Evolutionary conservation across 2,888 invertebrate genomes (phyloP), one percentile per base, ranked within the genome.

Genomic region (Acheta domesticus): DNA sequence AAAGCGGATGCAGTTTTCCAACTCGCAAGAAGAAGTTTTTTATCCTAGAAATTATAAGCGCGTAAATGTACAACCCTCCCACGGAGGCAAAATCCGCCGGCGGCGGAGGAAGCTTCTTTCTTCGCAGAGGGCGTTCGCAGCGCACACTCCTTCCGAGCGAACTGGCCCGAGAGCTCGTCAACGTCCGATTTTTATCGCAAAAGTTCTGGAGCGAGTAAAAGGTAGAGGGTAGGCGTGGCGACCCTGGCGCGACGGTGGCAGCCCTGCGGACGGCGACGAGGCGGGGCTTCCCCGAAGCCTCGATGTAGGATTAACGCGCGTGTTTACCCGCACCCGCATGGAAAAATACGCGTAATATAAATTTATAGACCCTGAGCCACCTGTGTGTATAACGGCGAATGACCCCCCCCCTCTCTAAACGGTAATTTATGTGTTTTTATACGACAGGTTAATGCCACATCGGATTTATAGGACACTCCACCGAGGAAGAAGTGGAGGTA

Each of bases 261-360:
- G 62, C 62, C 62, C 62, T 62, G 62, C 14, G 16, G 14, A n/a
- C 62, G 14, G 62, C 62, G 62, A 62, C 62, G 62, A 62, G 16
- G 14, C 62, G 16, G 62, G 62, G n/a, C 62, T 62, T 62, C 62
- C 62, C 62, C 36, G 36, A 36, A 36, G 36, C 36, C 62, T 62
- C 62, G 62, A 62, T 62, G n/a, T 12, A n/a, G 62, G 62, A 62
- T 62, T 62, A 62, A 62, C 62, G 62, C 62, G n/a, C 62, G n/a
- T 62, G 62, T 62, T 62, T 62, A 62, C 62, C 62, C 14, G 16
- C 16, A n/a, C 62, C 62, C 14, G 16, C 16, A 62, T 14, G 62
- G n/a, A 62, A 62, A 62, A 62, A 62, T 62, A 62, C 62, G 62
- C 62, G 62, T 62, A 62, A 62, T 62, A 62, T 62, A 62, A 62